Conservation (phyloP, 2,888 invertebrate genomes). For the Drosophila paracracens region DNA sequence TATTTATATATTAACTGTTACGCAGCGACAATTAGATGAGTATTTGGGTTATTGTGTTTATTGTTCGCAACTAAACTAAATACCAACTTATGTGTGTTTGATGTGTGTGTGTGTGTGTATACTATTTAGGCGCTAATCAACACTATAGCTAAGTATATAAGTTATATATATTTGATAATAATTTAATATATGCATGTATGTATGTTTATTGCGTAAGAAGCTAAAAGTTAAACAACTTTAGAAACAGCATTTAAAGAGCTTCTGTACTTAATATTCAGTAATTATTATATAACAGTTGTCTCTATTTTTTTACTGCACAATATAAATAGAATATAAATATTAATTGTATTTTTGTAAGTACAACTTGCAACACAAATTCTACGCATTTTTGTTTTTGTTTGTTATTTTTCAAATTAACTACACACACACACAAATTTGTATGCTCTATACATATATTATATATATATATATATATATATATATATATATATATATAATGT, state of each 20-base stretch:
- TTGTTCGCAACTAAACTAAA: slow-evolving; percentile 40
- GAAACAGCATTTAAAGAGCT: slow-evolving; percentile 55
- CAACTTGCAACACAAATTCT: slow-evolving; percentile 55
- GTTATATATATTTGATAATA: slow-evolving; percentile 42
- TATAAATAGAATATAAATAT: slow-evolving; percentile 28
- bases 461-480: slow-evolving; percentile 10
- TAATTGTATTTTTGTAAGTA: slow-evolving; percentile 24
- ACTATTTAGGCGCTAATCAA: slow-evolving; percentile 64
- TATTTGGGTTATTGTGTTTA: slow-evolving; percentile 36
- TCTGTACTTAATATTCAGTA: slow-evolving; percentile 36
- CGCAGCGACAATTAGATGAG: slow-evolving; percentile 59
- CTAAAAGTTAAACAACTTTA: slow-evolving; percentile 62
- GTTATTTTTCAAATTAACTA: slow-evolving; percentile 35
- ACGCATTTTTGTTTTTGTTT: slow-evolving; percentile 10
- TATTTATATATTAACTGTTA: slow-evolving; percentile 42
- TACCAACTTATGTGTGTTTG: slow-evolving; percentile 49
- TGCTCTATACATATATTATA: slow-evolving; percentile 6
- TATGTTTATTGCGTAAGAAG: slow-evolving; percentile 69
- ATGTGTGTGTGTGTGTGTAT: slow-evolving; percentile 37
- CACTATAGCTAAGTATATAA: slow-evolving; percentile 63
- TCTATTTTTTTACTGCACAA: slow-evolving; percentile 15
- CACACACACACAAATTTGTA: slow-evolving; percentile 33
- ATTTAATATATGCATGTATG: slow-evolving; percentile 44
- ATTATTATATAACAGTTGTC: slow-evolving; percentile 36
- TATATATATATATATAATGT: slow-evolving; percentile 9